These are phyloP conservation scores for Himalopsyche kuldschensis DNA, from an alignment of 2,888 invertebrate species.

Conservation along the genomic window DNA sequence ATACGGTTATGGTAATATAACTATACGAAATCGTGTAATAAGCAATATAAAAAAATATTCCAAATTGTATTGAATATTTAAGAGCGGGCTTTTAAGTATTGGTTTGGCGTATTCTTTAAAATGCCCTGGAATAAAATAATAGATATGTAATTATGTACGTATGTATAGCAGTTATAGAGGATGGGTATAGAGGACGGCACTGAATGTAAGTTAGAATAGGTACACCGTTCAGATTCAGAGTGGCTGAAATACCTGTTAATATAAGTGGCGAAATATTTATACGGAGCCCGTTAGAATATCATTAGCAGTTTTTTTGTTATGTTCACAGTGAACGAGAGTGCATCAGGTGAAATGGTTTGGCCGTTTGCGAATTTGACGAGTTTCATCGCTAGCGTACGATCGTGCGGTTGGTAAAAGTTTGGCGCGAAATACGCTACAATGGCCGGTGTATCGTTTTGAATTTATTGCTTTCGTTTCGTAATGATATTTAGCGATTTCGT, in stretches of 20 bases:
- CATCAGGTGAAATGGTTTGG: background rate
- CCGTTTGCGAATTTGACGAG: background rate
- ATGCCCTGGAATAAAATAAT: no score
- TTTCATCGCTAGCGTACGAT: background rate
- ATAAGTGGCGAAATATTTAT: background rate
- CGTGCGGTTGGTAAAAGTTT: background rate
- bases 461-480: background rate
- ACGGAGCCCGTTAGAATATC: background rate
- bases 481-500: background rate
- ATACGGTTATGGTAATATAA: no score
- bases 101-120: no score
- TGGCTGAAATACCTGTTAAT: background rate
- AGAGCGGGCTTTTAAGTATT: no score
- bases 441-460: background rate
- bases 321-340: background rate
- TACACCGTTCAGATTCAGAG: no score
- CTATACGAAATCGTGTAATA: no score
- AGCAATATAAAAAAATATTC: no score
- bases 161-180: no score
- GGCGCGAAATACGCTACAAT: background rate
- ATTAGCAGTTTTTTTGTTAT: background rate
- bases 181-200: no score
- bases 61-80: no score
- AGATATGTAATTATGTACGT: no score
- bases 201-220: no score